Evolutionary conservation across 2,797 vertebrate genomes (phyloP).

Genomic region (Loriculus beryllinus): DNA sequence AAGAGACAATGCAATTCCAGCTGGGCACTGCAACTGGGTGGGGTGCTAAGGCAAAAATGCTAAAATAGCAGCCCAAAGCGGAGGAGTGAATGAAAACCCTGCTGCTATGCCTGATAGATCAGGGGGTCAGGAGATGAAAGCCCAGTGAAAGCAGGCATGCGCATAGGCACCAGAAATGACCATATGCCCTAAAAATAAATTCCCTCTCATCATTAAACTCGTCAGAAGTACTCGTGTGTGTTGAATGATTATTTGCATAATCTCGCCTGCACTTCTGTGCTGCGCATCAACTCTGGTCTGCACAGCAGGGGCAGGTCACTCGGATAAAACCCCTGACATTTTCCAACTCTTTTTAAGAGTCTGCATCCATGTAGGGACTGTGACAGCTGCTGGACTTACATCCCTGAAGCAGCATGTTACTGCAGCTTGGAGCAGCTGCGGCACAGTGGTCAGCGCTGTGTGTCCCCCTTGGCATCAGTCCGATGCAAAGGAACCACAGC

Average conservation of each 20-base stretch:
- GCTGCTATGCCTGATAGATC: background rate
- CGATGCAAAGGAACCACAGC: background rate
- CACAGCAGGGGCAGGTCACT: background rate
- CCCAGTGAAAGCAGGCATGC: fast-evolving
- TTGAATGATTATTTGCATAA: background rate
- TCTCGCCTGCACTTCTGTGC: background rate
- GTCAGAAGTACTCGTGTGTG: background rate
- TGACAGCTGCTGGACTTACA: background rate
- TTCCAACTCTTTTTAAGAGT: background rate
- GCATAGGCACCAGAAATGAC: background rate
- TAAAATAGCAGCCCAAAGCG: background rate
- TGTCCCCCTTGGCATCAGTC: fast-evolving
- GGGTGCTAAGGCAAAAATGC: background rate
- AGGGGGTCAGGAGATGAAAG: background rate
- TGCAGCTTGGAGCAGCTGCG: background rate
- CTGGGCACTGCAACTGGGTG: background rate
- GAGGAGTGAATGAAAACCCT: background rate
- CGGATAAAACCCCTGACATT: background rate
- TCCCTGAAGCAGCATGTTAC: fast-evolving
- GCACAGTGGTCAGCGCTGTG: background rate
- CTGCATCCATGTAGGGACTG: fast-evolving
- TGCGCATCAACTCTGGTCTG: background rate
- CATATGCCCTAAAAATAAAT: background rate
- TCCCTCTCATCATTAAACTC: background rate
- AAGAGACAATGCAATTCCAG: background rate